Conservation (phyloP, 2,797 vertebrate species). For the Gymnopithys bicolor region DNA sequence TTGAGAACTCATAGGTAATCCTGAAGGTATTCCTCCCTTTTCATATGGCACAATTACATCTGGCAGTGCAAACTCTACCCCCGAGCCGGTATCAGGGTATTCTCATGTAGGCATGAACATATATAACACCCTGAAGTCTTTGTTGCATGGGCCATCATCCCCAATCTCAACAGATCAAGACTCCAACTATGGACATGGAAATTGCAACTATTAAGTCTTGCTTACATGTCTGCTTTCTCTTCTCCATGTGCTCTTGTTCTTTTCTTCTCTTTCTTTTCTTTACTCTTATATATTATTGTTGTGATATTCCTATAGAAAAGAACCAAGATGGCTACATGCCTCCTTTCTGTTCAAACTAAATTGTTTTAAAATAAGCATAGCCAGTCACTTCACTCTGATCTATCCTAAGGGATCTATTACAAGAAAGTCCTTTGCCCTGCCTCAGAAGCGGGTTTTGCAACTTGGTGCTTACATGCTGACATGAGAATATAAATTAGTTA, state of each 20-base stretch:
- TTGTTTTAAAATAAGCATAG: not conserved
- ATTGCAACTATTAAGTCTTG: not conserved
- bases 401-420: not conserved
- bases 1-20: fast-evolving
- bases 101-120: not conserved
- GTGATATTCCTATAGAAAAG: not conserved
- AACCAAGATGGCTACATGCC: not conserved
- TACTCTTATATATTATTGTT: not conserved
- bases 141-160: not conserved
- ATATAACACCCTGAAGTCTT: not conserved
- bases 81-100: too few relatives aligned
- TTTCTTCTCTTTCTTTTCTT: not conserved
- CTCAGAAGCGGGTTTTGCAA: not conserved
- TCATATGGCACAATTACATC: not conserved
- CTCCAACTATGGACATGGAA: not conserved
- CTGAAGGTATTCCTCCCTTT: not conserved
- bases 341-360: not conserved
- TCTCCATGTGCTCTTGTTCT: not conserved
- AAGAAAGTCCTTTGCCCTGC: not conserved
- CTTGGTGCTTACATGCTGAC: not conserved
- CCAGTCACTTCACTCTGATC: not conserved
- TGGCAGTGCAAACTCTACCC: fast-evolving
- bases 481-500: not conserved
- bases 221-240: not conserved
- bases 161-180: fast-evolving